Evolutionary conservation across 2,113 vertebrate genomes (phyloP).

Genomic region (Otolemur garnettii): DNA sequence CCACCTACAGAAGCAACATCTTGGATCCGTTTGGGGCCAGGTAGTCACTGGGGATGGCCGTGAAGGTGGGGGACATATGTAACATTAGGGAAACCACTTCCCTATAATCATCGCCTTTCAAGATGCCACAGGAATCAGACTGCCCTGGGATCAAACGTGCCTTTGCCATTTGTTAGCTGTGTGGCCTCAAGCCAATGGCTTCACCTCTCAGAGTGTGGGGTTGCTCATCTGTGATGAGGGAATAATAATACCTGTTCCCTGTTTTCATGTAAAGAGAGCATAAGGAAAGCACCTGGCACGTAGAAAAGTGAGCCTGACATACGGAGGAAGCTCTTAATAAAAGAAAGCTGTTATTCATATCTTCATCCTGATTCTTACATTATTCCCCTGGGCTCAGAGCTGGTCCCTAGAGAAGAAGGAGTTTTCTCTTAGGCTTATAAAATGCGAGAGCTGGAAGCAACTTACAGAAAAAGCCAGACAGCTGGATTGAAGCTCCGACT

Average conservation of each 20-base stretch:
- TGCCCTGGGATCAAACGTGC: neutral
- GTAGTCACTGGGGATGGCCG: neutral
- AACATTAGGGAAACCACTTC: neutral
- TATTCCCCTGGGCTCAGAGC: neutral
- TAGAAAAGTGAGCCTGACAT: neutral
- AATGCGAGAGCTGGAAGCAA: neutral
- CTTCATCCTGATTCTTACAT: neutral
- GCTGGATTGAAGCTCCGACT: neutral
- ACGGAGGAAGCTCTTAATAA: constrained; percentile 43
- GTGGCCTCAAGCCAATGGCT: neutral
- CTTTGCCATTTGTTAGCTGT: neutral
- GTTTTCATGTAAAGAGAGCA: neutral
- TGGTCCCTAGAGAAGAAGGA: neutral
- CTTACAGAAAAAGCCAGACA: neutral
- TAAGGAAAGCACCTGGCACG: neutral
- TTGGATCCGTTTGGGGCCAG: neutral
- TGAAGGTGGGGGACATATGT: accelerated
- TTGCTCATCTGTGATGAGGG: neutral
- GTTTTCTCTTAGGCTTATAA: neutral
- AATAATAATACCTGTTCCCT: neutral
- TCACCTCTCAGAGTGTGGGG: neutral
- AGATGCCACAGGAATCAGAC: neutral
- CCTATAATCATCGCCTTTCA: neutral
- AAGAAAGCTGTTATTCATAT: neutral
- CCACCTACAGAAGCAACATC: accelerated